Evolutionary conservation across 2,113 vertebrate species (phyloP).

Genomic region (Smithornis capensis): DNA sequence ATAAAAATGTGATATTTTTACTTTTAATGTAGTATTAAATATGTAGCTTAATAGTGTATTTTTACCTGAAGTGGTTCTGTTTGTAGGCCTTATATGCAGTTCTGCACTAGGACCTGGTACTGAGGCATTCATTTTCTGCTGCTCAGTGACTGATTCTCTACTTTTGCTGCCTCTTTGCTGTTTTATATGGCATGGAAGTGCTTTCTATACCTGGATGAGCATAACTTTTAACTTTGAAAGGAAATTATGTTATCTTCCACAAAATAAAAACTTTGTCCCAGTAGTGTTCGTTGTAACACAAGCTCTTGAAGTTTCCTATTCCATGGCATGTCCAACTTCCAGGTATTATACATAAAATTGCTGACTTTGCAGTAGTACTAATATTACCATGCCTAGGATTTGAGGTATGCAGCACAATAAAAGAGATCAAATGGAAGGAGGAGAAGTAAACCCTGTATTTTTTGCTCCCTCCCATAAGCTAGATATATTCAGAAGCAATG

Average conservation of each 20-base stretch:
- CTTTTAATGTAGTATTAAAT: background rate
- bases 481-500: background rate
- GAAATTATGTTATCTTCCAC: background rate
- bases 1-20: background rate
- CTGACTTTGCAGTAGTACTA: constrained; percentile 26
- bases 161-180: background rate
- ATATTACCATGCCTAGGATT: background rate
- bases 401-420: background rate
- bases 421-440: background rate
- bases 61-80: background rate
- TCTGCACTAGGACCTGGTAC: background rate
- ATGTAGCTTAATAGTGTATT: background rate
- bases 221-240: background rate
- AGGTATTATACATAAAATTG: constrained; percentile 34
- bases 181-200: background rate
- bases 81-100: background rate
- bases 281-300: background rate
- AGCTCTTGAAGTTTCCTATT: constrained; percentile 37
- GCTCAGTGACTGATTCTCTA: background rate
- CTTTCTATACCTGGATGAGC: background rate
- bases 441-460: background rate
- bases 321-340: constrained; percentile 12
- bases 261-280: constrained; percentile 34
- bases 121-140: background rate
- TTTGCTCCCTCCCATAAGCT: background rate